Base-by-base conservation (phyloP, 64 coral and sea anemone species). In the Pocillopora verrucosa region DNA sequence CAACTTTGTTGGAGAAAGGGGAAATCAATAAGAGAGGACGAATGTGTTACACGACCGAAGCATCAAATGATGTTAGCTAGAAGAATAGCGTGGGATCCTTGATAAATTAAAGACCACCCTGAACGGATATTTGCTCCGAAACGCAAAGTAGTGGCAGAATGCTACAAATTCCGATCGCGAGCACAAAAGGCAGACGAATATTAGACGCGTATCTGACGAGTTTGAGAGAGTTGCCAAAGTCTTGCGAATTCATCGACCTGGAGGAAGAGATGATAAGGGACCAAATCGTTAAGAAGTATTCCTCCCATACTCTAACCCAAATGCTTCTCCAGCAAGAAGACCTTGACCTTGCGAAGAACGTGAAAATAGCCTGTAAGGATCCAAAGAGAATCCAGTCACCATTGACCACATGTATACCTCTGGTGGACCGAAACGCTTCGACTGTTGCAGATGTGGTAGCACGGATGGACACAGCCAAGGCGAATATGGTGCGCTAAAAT, bases 131-230 rank as follows among this genome's bases (percentile, higher is more conserved):
- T 83, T 83, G 60, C 73, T 6, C 75, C 87, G 36, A 78, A 79
- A 61, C 60, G 87, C 36, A 89, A 89, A 14, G 74, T 90, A 9
- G 78, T 82, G 70, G 41, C 89, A 72, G 67, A 90, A 90, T 20
- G 78, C 62, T 72, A 90, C 65, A 90, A 90, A 78, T 81, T 90
- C 78, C 14, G 88, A 7, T 88, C 72, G 13, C 58, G 59, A 74
- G 75, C 59, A 36, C 73, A 89, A 34, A 77, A 20, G 74, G 35
- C 60, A 45, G 74, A 69, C 9, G 74, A 89, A 59, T 38, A 58
- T 4, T 79, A 10, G 75, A 89, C 35, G 58, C 74, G 10, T 89
- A 77, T 10, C 17, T 89, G 19, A 77, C 61, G 19, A 67, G 59
- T 13, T 59, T 78, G 60, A 64, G 36, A 68, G 75, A 89, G 51